Evolutionary conservation across 1,140 invertebrate species (phyloP), one percentile per base, ranked within the genome.

Genomic region (Planococcus citri): DNA sequence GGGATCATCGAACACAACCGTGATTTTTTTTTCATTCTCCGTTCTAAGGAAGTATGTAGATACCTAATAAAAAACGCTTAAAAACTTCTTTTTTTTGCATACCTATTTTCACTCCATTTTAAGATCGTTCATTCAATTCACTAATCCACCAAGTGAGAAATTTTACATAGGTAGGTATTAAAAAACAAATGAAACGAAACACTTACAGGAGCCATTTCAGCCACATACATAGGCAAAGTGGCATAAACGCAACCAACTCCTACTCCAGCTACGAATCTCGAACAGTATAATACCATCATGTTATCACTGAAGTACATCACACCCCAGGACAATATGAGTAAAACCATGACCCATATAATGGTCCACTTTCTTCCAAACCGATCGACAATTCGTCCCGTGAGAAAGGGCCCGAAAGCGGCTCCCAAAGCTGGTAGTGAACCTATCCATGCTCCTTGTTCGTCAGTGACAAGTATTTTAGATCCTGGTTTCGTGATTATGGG

Each of bases 191-290:
- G n/a, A n/a, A n/a, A n/a, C n/a, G n/a, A n/a, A n/a, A n/a, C n/a
- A 68, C 75, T 80, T 76, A 85, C 85, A 74, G 91, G 89, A 1
- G 91, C 86, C 57, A 93, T 92, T 80, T 94, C 92, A 25, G 90
- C 90, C 70, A 91, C 84, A 77, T 94, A 95, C 83, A 94, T 89
- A 0, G 91, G 91, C 1, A 87, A 82, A n/a, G 86, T 83, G 0
- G 90, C 87, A 76, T 89, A 91, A 0, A 87, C 80, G 73, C 88
- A 83, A 1, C 90, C 88, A 1, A 88, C 81, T 4, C 83, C 84
- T 12, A 92, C 75, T 20, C 92, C 92, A 75, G 72, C 69, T 21
- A 77, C 60, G 10, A 75, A 69, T n/a, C 74, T 37, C 20, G 74
- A 73, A 6, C 71, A 22, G 58, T 74, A 76, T 9, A 76, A 51